These are phyloP conservation scores for Hemiprocne comata DNA, from an alignment of 2,113 vertebrate species.

Conservation along the genomic window DNA sequence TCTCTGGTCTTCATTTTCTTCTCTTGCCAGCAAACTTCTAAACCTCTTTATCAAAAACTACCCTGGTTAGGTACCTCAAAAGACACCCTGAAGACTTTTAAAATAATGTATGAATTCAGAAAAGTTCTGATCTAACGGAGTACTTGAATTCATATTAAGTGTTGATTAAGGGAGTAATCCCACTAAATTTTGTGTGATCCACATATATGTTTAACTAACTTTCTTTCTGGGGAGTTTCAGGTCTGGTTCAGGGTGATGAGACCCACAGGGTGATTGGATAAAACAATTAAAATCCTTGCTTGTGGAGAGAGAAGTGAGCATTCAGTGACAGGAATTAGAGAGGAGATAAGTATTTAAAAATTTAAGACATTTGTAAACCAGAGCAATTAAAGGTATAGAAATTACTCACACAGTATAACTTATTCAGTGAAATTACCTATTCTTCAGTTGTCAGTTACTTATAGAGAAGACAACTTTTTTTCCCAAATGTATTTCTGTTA, in stretches of 20 bases:
- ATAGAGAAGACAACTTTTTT: background rate
- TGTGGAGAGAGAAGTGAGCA: background rate
- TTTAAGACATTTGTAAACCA: background rate
- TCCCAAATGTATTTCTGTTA: background rate
- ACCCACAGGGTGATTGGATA: background rate
- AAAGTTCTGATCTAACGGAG: background rate
- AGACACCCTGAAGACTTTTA: background rate
- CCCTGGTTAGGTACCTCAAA: background rate
- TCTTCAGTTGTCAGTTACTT: background rate
- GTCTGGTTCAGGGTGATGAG: background rate
- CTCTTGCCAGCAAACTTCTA: background rate
- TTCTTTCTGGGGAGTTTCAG: background rate
- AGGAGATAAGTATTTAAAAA: background rate
- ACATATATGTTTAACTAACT: background rate
- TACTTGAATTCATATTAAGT: background rate
- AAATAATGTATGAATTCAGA: background rate
- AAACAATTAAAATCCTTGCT: background rate
- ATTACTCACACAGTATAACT: background rate
- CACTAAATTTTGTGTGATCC: background rate
- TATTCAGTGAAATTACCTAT: background rate
- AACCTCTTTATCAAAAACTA: background rate
- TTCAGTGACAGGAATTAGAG: background rate
- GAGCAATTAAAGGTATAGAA: background rate
- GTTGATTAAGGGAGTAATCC: background rate
- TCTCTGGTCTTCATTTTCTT: background rate